Base-by-base conservation (phyloP, 1,140 invertebrate species). In the Drosophila baimaii region DNA sequence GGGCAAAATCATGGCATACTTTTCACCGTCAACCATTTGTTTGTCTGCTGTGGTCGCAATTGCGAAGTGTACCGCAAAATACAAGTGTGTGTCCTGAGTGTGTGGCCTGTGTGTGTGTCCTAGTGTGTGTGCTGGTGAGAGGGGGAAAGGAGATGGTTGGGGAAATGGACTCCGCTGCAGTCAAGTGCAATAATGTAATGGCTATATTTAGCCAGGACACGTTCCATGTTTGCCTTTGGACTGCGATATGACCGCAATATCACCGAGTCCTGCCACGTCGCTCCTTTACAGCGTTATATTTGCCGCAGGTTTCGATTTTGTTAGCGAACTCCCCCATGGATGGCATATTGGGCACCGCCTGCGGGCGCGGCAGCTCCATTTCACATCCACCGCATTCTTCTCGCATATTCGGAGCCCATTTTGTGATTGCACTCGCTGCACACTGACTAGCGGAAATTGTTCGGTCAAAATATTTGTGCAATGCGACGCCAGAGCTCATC, bases 121-220 rank as follows among this genome's bases (percentile, higher is more conserved):
- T 1, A 10, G 8, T 17, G n/a, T 12, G 17, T 3, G n/a, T 13
- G 29, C 15, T 15, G 63, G 9, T 23, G 27, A 8, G 33, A 15
- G 21, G 2, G 23, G 6, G n/a, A 10, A 29, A 17, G 17, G 27
- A 13, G 17, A 12, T 15, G 29, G 23, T n/a, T 27, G 17, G 44
- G 17, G 44, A 75, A 88, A 88, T 83, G 59, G 75, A 88, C 75
- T 77, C 41, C 31, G 76, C 76, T 88, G 66, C 77, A 86, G 80
- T 73, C 76, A 83, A 83, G 63, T 86, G 83, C 83, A 86, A 88
- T 86, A 86, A 86, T 86, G 84, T 86, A 77, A 86, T 79, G 57
- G 80, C 79, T 74, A 62, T 85, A 84, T 81, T 84, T 64, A 52
- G 71, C 52, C 62, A 54, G 46, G 46, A 49, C 70, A 73, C 56